phyloP scores from a whole-genome alignment of 2,113 vertebrate genomes.

The Salvator merianae region DNA sequence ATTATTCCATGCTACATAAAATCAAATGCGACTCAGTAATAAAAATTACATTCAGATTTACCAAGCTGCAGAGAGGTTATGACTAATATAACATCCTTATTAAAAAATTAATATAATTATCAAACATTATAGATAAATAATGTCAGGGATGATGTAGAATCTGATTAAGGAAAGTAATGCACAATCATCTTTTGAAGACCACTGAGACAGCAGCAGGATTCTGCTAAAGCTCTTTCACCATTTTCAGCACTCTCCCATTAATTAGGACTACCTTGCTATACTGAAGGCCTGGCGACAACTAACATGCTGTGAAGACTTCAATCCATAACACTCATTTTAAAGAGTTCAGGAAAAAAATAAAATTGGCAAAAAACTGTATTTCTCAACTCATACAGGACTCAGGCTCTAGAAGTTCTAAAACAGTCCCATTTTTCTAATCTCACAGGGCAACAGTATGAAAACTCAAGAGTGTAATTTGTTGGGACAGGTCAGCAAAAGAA shows the following conservation, averaged over 20 bases:
- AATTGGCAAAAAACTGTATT: background rate
- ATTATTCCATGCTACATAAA: background rate
- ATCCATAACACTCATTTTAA: background rate
- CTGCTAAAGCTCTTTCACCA: background rate
- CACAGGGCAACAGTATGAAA: background rate
- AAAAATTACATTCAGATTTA: background rate
- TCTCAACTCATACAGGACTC: background rate
- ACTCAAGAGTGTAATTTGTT: background rate
- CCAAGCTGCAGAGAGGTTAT: background rate
- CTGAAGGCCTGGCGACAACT: background rate
- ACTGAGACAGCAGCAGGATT: background rate
- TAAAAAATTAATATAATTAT: background rate
- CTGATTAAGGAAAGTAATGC: background rate
- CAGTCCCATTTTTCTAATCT: background rate
- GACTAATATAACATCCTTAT: background rate
- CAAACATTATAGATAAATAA: background rate
- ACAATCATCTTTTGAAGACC: conserved; percentile 7
- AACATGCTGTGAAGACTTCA: background rate
- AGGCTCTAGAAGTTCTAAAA: background rate
- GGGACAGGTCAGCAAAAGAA: background rate
- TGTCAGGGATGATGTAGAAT: background rate
- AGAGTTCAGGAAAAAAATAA: background rate
- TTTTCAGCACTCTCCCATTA: conserved; percentile 8
- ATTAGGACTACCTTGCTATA: conserved; percentile 5
- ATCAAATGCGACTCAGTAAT: background rate